Base-by-base conservation (phyloP, 2,113 vertebrate genomes). In the Eudyptes chrysolophus region DNA sequence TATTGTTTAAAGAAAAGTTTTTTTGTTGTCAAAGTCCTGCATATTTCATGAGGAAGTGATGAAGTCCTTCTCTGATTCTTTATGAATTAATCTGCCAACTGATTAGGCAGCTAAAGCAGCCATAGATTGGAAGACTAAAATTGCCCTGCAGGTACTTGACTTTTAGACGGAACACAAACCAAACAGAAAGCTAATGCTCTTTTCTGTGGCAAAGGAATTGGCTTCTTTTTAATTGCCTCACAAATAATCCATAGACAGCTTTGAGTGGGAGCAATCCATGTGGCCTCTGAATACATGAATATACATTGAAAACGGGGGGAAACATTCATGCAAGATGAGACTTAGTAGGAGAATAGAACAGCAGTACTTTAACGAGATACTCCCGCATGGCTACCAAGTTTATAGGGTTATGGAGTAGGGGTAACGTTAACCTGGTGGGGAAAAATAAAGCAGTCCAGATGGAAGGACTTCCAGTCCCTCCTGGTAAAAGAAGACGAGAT, bases 161-260 rank as follows among this genome's bases (percentile, higher is more conserved):
- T 95, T 80, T 51, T 70, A 84, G 80, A 58, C 16, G 62, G 80
- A 94, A 89, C 65, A 72, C 84, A 96, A 89, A 94, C 91, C 75
- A 87, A 96, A 91, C 54, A 74, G 92, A 96, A 94, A 95, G 82
- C 71, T 82, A 70, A 91, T 74, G 74, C 62, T 85, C 84, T 70
- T 82, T 66, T 69, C 84, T 81, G 48, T 82, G 46, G 65, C n/a
- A 83, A 96, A 92, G 81, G 66, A 96, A 94, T 70, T 71, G 84
- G 52, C 84, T 95, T 40, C 57, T 82, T 84, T 95, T 96, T 95
- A 97, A 96, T 96, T 95, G 74, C 81, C 87, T 95, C 84, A 80
- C 94, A 97, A 95, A 97, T 85, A 96, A 96, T 66, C 94, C 84
- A 79, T 42, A 87, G 94, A 72, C 93, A 89, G 81, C 60, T 93